Conservation (phyloP, 2,797 vertebrate genomes). For the Acanthurus leucopareius region DNA sequence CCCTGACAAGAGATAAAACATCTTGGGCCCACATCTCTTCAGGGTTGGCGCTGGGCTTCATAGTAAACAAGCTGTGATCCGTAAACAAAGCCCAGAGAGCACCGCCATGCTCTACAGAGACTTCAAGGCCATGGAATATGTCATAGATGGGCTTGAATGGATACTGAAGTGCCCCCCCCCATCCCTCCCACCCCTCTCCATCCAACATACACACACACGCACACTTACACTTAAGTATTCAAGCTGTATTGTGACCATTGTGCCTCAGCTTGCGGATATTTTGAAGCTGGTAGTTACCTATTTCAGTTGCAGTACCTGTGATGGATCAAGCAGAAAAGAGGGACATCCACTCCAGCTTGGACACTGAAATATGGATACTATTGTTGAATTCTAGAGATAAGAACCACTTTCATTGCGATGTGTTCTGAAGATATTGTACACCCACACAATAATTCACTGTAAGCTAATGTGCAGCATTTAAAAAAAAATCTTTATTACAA, state of each 20-base stretch:
- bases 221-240: constrained; percentile 76
- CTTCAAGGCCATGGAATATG: constrained; percentile 92
- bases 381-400: constrained; percentile 60
- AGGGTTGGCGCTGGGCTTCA: constrained; percentile 88
- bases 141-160: constrained; percentile 88
- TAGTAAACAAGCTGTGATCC: constrained; percentile 96
- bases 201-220: constrained; percentile 21
- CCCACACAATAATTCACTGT: constrained; percentile 37
- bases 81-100: constrained; percentile 87
- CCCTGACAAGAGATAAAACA: constrained; percentile 99
- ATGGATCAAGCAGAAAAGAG: constrained; percentile 65
- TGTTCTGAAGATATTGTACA: constrained; percentile 58
- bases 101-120: constrained; percentile 86
- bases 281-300: constrained; percentile 86
- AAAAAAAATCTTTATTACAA: background rate
- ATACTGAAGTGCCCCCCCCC: constrained; percentile 83
- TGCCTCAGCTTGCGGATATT: constrained; percentile 80
- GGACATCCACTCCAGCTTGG: constrained; percentile 57
- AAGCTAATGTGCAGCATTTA: constrained; percentile 29
- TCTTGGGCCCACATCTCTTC: constrained; percentile 94
- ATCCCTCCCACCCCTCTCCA: background rate
- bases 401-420: constrained; percentile 59
- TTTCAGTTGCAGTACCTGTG: constrained; percentile 73
- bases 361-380: constrained; percentile 59
- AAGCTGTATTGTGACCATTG: constrained; percentile 79